Evolutionary conservation across 2,888 invertebrate species (phyloP), one percentile per base, ranked within the genome.

Genomic region (Tanypteryx hageni): DNA sequence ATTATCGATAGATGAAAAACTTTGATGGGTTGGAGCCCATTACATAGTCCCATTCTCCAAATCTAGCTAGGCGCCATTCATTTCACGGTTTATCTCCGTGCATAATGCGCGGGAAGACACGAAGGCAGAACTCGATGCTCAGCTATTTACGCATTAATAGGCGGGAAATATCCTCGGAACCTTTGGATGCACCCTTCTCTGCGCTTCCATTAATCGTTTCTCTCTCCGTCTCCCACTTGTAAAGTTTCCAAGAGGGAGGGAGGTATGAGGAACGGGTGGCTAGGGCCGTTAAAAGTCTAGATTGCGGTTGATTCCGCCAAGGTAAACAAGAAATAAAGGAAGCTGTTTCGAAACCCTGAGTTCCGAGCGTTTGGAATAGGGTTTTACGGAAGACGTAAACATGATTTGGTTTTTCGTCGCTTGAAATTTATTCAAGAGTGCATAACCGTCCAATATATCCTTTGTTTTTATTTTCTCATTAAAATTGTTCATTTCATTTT

Each of bases 281-380:
- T 22, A 9, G 16, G 22, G 8, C 14, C 18, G 10, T 86, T 31
- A 86, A 18, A 31, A 14, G 16, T 86, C 31, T 27, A 56, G 31
- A 22, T 31, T 22, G 11, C 16, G 18, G n/a, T 83, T n/a, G 18
- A 86, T 31, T 14, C 31, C 31, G 5, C 31, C 83, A 61, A 86
- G 31, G 86, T 86, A 86, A 86, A 86, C 61, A 86, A 31, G 61
- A 9, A n/a, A 68, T 68, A 22, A 16, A 18, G 86, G 27, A 13
- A 59, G 27, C 14, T 27, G 16, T 86, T 86, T 64, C 31, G 31
- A 27, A 64, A 61, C 18, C 11, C 16, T 59, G 27, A 18, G 86
- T 18, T 27, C 14, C 14, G 27, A 59, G 27, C 5, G 22, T 10
- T 61, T 16, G 61, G 16, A 31, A 16, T 8, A 27, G 8, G 31